Conservation (phyloP, 2,888 invertebrate species). For the Eubasilissa splendida region DNA sequence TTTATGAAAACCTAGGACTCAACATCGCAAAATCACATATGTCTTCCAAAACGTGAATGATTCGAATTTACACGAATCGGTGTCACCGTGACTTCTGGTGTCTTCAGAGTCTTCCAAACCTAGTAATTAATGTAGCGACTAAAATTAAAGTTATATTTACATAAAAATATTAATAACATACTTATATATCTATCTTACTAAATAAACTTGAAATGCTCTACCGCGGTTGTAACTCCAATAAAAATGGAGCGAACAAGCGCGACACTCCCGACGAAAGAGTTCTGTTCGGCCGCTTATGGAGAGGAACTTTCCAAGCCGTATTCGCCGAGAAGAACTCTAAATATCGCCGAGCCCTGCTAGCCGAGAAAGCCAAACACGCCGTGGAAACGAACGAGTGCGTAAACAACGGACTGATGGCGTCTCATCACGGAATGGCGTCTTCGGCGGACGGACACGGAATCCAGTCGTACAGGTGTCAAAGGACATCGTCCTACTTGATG, state of each 20-base stretch:
- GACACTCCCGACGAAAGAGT: constrained; percentile 73
- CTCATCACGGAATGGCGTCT: constrained; percentile 25
- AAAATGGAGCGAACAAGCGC: constrained; percentile 51
- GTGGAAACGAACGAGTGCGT: background rate
- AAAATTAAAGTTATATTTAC: constrained; percentile 42
- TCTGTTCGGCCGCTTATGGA: constrained; percentile 82
- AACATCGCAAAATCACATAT: constrained; percentile 56
- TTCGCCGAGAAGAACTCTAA: constrained; percentile 62
- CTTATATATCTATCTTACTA: constrained; percentile 3
- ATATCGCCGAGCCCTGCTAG: constrained; percentile 54
- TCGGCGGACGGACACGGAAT: constrained; percentile 4
- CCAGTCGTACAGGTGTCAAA: constrained; percentile 21
- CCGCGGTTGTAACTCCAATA: constrained; percentile 41
- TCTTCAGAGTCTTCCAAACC: constrained; percentile 56
- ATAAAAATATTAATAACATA: constrained; percentile 25
- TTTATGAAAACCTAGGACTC: constrained; percentile 35
- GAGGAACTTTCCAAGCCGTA: constrained; percentile 76
- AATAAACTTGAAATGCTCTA: constrained; percentile 51
- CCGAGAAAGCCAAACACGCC: constrained; percentile 50
- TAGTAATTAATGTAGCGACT: constrained; percentile 12
- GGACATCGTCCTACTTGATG: constrained; percentile 30
- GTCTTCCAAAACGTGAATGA: constrained; percentile 56
- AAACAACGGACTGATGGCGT: background rate
- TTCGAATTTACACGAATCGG: constrained; percentile 50
- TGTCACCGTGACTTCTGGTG: constrained; percentile 44